A percentile compares a stretch with the other conserved stretches of the same genome.
phyloP scores from a whole-genome alignment of 23 tunicate species.

The Diplosoma virens region DNA sequence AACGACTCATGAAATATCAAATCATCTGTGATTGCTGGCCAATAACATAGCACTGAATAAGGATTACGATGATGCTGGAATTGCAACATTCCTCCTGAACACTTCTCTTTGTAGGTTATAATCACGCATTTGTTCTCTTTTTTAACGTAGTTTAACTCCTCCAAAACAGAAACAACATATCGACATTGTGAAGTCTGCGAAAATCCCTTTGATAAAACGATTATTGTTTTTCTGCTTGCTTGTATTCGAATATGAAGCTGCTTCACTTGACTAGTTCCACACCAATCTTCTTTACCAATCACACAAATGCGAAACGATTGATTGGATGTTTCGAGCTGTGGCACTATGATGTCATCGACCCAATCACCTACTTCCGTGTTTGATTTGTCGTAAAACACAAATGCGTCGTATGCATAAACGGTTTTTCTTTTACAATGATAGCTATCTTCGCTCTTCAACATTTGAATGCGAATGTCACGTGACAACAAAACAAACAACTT shows the following conservation, averaged over 20 bases:
- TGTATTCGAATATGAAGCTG: conserved; percentile 19
- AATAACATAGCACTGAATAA: background rate
- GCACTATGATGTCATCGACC: conserved; percentile 16
- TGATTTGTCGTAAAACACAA: conserved; percentile 22
- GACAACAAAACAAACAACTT: background rate
- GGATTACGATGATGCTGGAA: background rate
- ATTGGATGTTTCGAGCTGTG: background rate
- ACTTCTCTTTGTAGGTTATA: background rate
- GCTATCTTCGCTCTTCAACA: too few relatives aligned
- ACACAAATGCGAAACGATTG: background rate
- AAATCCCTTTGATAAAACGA: conserved; percentile 5
- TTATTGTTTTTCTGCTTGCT: conserved; percentile 20
- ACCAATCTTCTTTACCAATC: conserved; percentile 33
- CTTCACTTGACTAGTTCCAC: conserved; percentile 10
- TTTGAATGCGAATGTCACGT: background rate
- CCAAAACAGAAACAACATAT: conserved; percentile 24
- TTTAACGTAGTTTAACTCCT: background rate
- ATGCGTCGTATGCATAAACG: background rate
- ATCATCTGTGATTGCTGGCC: background rate
- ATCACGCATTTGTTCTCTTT: background rate
- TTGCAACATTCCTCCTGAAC: background rate
- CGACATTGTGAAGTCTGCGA: background rate
- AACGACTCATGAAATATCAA: background rate
- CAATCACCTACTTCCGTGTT: conserved; percentile 10
- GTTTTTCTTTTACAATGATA: too few relatives aligned